A percentile compares a stretch with the other conserved stretches of the same genome.
Evolutionary conservation across 2,113 vertebrate genomes (phyloP).

Genomic region (Thryonomys swinderianus): DNA sequence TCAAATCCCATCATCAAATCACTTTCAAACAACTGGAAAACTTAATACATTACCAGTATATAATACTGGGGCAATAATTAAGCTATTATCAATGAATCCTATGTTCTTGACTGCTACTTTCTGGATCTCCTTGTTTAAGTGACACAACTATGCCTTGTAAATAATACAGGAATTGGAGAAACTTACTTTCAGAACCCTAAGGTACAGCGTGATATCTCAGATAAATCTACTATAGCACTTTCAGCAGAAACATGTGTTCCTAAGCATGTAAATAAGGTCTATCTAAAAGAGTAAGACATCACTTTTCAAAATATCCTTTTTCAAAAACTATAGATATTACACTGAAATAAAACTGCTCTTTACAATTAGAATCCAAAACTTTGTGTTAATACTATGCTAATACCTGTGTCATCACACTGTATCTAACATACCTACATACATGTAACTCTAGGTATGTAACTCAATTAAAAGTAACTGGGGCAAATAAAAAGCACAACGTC

Average conservation of each 20-base stretch:
- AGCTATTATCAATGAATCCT: neutral
- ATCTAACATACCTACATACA: neutral
- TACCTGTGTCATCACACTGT: neutral
- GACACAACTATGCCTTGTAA: neutral
- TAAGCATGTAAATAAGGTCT: neutral
- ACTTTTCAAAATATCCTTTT: neutral
- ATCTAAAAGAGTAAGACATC: neutral
- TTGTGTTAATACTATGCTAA: neutral
- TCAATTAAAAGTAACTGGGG: neutral
- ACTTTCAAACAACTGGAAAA: slow-evolving; percentile 49
- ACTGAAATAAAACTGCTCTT: neutral
- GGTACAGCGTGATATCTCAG: neutral
- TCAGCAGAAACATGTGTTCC: neutral
- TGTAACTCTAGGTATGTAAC: neutral
- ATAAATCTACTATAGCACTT: neutral
- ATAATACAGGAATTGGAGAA: neutral
- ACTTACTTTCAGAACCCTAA: neutral
- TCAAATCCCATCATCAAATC: slow-evolving; percentile 41
- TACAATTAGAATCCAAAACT: neutral
- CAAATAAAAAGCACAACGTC: neutral
- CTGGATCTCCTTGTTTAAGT: neutral
- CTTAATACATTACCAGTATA: neutral
- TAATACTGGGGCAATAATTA: slow-evolving; percentile 14
- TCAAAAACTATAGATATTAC: neutral
- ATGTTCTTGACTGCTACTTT: neutral